Percentiles rank a stretch among this genome's conserved stretches.
Conservation (phyloP, 2,113 vertebrate species). For the Ondatra zibethicus region DNA sequence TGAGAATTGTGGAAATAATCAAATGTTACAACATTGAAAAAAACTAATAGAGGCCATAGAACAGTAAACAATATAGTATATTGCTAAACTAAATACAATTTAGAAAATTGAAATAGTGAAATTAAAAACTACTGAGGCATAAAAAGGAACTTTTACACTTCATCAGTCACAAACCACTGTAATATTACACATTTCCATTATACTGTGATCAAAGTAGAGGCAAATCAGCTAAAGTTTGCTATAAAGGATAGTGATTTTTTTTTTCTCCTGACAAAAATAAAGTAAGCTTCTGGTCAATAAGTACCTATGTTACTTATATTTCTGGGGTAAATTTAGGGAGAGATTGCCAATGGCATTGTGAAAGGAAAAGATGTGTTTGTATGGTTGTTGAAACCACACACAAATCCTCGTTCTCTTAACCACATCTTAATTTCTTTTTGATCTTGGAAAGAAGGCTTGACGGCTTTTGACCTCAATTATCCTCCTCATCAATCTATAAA, state of each 20-base stretch:
- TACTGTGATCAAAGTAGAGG: slow-evolving; percentile 49
- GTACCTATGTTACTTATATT: not conserved
- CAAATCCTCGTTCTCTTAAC: not conserved
- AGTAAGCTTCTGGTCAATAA: not conserved
- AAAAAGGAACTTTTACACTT: slow-evolving; percentile 77
- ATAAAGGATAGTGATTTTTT: not conserved
- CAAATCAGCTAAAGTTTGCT: not conserved
- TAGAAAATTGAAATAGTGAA: slow-evolving; percentile 81
- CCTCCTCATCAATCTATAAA: not conserved
- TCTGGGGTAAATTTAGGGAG: not conserved
- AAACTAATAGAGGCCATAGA: slow-evolving; percentile 68
- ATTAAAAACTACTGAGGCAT: slow-evolving; percentile 85
- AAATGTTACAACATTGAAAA: slow-evolving; percentile 54
- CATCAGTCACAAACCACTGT: slow-evolving; percentile 73
- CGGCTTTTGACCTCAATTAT: not conserved
- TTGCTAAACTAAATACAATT: slow-evolving; percentile 82
- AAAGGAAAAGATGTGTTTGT: not conserved
- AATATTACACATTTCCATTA: slow-evolving; percentile 54
- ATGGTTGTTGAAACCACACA: not conserved
- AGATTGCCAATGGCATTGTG: not conserved
- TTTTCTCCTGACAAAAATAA: not conserved
- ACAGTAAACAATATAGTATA: slow-evolving; percentile 76
- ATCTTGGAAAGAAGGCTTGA: not conserved
- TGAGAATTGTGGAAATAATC: slow-evolving; percentile 56
- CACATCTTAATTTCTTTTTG: not conserved